Percentiles rank a stretch among this genome's conserved stretches.
Evolutionary conservation across 2,113 vertebrate genomes (phyloP).

Genomic region (Cavia porcellus): DNA sequence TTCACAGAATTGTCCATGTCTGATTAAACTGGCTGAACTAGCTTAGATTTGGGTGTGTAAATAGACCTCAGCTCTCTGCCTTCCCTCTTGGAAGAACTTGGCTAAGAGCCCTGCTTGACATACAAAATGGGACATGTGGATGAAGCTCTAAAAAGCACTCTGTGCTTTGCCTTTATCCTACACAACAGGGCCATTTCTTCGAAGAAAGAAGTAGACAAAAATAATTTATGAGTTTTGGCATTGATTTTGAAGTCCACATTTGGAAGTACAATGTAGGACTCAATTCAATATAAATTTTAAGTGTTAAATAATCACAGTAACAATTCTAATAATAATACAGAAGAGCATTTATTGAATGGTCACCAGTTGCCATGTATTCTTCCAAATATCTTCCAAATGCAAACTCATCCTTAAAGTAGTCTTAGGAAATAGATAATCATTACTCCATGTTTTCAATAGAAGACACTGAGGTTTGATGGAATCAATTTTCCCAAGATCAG

Average conservation of each 20-base stretch:
- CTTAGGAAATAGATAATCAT: neutral
- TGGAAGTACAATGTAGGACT: neutral
- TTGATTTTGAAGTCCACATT: neutral
- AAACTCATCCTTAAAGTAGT: neutral
- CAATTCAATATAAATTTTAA: slow-evolving; percentile 18
- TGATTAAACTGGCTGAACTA: slow-evolving; percentile 58
- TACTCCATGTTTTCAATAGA: neutral
- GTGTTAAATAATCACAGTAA: slow-evolving; percentile 19
- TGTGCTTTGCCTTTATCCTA: neutral
- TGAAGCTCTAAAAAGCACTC: neutral
- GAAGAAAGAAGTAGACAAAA: neutral
- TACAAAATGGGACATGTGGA: neutral
- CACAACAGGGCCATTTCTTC: neutral
- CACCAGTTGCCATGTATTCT: neutral
- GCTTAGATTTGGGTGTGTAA: slow-evolving; percentile 60
- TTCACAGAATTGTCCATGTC: slow-evolving; percentile 41
- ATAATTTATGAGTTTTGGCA: neutral
- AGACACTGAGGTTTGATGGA: neutral
- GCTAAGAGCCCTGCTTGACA: slow-evolving; percentile 2
- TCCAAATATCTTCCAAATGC: neutral
- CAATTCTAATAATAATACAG: neutral
- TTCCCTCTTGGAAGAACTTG: slow-evolving; percentile 41
- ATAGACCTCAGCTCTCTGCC: neutral
- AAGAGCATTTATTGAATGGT: neutral
- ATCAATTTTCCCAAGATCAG: neutral